Conservation (phyloP, 92 coral and sea anemone species). For the Palythoa grandiflora region DNA sequence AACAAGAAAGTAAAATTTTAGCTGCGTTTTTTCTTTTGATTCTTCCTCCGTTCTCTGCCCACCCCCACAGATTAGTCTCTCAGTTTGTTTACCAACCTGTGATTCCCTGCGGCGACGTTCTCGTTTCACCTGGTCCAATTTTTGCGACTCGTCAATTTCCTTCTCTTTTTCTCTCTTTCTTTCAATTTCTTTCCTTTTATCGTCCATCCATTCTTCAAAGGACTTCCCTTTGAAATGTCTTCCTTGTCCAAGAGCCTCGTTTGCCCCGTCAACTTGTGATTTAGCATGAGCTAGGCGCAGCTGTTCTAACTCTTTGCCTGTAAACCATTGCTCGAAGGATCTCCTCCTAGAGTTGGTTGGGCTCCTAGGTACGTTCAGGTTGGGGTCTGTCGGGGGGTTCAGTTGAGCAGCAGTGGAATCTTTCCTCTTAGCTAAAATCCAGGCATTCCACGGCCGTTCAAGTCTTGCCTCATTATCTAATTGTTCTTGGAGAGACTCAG, state of each 20-base stretch:
- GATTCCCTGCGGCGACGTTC: constrained; percentile 81
- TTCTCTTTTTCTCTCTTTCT: constrained; percentile 74
- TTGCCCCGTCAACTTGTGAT: constrained; percentile 72
- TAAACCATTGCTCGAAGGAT: constrained; percentile 93
- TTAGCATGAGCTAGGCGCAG: constrained; percentile 73
- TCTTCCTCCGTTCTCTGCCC: too few species aligned
- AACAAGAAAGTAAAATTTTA: too few species aligned
- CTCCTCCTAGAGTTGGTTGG: constrained; percentile 60
- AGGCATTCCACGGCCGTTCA: constrained; percentile 92
- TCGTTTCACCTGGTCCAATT: constrained; percentile 63
- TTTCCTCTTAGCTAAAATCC: constrained; percentile 81
- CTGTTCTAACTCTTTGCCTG: constrained; percentile 81
- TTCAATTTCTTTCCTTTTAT: constrained; percentile 77
- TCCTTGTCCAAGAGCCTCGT: constrained; percentile 68
- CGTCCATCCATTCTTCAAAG: constrained; percentile 95
- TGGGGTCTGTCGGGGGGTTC: constrained; percentile 50
- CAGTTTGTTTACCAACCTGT: constrained; percentile 27
- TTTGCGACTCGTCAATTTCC: constrained; percentile 72
- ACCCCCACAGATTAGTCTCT: not conserved
- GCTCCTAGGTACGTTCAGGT: constrained; percentile 46
- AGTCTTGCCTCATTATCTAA: constrained; percentile 77
- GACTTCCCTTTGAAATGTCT: constrained; percentile 80
- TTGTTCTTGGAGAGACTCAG: constrained; percentile 63
- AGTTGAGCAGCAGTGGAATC: constrained; percentile 64
- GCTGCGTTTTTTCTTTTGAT: too few species aligned